These are phyloP conservation scores for Salvelinus alpinus DNA, from an alignment of 2,113 vertebrate genomes.

Conservation along the genomic window DNA sequence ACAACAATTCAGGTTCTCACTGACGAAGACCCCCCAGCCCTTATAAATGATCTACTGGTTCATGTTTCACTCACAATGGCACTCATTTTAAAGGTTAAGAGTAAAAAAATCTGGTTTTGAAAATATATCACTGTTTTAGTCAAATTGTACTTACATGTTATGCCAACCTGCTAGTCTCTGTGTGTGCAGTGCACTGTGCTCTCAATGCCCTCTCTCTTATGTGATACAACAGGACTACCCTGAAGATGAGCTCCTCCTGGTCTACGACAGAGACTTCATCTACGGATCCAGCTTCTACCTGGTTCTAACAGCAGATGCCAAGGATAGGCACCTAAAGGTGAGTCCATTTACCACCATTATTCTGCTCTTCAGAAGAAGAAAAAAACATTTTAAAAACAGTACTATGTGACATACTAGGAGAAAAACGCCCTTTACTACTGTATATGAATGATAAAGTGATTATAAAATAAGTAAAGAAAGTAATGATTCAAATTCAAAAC, in stretches of 20 bases:
- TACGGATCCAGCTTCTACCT: slow-evolving; percentile 89
- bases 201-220: not conserved
- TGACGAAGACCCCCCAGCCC: not conserved
- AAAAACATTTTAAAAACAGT: not conserved
- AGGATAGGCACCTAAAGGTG: slow-evolving; percentile 80
- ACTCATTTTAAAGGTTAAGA: not conserved
- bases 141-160: not conserved
- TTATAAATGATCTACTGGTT: not conserved
- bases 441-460: not conserved
- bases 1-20: not conserved
- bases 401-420: too few species aligned
- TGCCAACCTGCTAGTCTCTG: too few species aligned
- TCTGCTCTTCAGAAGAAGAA: not conserved
- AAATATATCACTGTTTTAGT: too few species aligned
- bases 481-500: not conserved
- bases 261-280: slow-evolving; percentile 82
- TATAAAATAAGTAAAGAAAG: not conserved
- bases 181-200: not conserved
- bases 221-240: slow-evolving; percentile 81
- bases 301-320: slow-evolving; percentile 83
- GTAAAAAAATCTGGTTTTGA: not conserved
- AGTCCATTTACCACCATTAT: slow-evolving; percentile 31
- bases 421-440: too few species aligned
- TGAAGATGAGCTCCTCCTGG: slow-evolving; percentile 86
- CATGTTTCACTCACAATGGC: not conserved